Base-by-base conservation (phyloP, 2,888 invertebrate genomes). In the Melanchra persicariae region DNA sequence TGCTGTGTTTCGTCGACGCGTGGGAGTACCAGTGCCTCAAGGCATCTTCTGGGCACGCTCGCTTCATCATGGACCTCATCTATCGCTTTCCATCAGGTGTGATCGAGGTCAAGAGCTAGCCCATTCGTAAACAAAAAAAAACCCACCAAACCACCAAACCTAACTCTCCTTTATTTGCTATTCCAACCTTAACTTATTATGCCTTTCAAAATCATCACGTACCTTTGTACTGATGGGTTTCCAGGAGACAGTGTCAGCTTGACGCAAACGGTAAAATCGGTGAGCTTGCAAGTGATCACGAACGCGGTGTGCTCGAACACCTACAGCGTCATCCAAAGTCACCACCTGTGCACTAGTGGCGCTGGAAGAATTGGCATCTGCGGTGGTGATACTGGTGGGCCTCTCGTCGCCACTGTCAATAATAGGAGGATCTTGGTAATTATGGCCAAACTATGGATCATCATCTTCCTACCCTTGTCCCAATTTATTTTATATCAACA, bases 351-450 rank as follows among this genome's bases (percentile, higher is more conserved):
- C 71, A 91, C 91, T 22, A 89, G 85, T 60, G 91, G 91, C 0
- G 83, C 85, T 22, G 89, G 87, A 17, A 85, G 89, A 1, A 84
- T 86, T 12, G 90, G 91, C 19, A 81, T 90, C 34, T 93, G 92
- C 68, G 85, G 85, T 1, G 92, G 92, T 1, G 91, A 92, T 59
- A 85, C 89, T 3, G 92, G 91, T 0, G 91, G 91, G 9, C 92
- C 90, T 17, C 82, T 91, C 10, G 88, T 87, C 12, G 73, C 87
- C 49, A 81, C 74, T 6, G 75, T 85, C 17, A 86, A 86, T 43
- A 85, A 67, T 70, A 91, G 87, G 54, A 83, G 80, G 43, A 77
- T 87, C 1, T 78, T 89, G 87, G 90, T 89, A 79, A 1, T 79
- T 82, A n/a, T 47, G 26, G 37, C 26, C 26, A 68, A 55, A 34